phyloP scores from a whole-genome alignment of 1,140 invertebrate genomes.

The Grapholita molesta region DNA sequence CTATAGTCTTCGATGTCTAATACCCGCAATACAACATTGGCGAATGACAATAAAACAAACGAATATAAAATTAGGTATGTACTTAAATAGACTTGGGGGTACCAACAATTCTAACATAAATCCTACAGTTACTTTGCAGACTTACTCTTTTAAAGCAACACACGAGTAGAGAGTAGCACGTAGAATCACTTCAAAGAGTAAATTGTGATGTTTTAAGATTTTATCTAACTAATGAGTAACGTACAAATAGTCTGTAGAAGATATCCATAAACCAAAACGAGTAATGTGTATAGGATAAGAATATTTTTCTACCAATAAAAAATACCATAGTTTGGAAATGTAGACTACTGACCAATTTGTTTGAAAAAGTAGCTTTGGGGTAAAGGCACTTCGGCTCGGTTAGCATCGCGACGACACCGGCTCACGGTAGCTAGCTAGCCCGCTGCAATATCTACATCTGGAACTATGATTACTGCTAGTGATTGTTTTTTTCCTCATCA shows the following conservation, averaged over 20 bases:
- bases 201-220: conserved; percentile 59
- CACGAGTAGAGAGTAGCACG: conserved; percentile 42
- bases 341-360: conserved; percentile 56
- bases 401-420: neutral
- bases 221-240: conserved; percentile 65
- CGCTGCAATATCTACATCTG: neutral
- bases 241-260: conserved; percentile 70
- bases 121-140: neutral
- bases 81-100: conserved; percentile 14
- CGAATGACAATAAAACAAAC: conserved; percentile 14
- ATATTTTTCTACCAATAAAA: conserved; percentile 70
- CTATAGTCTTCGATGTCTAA: neutral
- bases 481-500: conserved; percentile 2
- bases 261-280: conserved; percentile 57
- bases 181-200: conserved; percentile 44
- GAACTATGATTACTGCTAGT: neutral
- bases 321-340: conserved; percentile 51
- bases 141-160: conserved; percentile 38
- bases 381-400: conserved; percentile 3
- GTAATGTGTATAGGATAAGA: conserved; percentile 54
- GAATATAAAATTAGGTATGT: conserved; percentile 9
- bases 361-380: conserved; percentile 3
- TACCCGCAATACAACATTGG: neutral
- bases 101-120: conserved; percentile 7
- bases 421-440: neutral